These are phyloP conservation scores for Microcebus murinus DNA, from an alignment of 2,113 vertebrate genomes.

Conservation along the genomic window DNA sequence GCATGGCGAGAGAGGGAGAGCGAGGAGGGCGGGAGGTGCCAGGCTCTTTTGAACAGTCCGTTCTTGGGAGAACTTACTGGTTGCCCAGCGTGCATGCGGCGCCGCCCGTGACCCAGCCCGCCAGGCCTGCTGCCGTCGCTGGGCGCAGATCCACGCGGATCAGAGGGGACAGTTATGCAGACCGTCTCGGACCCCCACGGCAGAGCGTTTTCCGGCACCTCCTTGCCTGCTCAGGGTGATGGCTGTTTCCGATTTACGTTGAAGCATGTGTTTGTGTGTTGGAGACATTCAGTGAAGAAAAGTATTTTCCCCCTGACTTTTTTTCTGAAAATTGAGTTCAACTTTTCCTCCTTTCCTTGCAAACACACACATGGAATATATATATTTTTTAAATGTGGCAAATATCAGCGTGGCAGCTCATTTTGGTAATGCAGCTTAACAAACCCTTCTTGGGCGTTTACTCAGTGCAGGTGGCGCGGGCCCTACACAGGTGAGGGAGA, in stretches of 20 bases:
- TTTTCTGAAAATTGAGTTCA: not conserved
- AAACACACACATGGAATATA: not conserved
- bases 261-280: conserved; percentile 24
- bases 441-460: not conserved
- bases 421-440: not conserved
- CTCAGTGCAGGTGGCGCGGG: not conserved
- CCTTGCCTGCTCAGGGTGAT: not conserved
- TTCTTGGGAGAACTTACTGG: too few relatives aligned
- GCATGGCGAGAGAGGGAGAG: too few relatives aligned
- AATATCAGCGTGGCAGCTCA: not conserved
- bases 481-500: not conserved
- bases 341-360: not conserved
- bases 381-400: not conserved
- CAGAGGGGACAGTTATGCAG: too few relatives aligned
- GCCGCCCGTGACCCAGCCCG: too few relatives aligned
- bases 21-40: too few relatives aligned
- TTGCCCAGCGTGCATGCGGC: too few relatives aligned
- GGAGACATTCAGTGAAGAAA: not conserved
- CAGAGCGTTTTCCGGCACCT: not conserved
- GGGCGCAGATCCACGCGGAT: too few relatives aligned
- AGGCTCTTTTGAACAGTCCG: too few relatives aligned
- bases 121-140: too few relatives aligned
- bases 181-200: not conserved
- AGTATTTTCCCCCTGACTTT: not conserved
- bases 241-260: not conserved